Conservation (phyloP, 92 coral and sea anemone genomes). For the Parazoanthus darwini region DNA sequence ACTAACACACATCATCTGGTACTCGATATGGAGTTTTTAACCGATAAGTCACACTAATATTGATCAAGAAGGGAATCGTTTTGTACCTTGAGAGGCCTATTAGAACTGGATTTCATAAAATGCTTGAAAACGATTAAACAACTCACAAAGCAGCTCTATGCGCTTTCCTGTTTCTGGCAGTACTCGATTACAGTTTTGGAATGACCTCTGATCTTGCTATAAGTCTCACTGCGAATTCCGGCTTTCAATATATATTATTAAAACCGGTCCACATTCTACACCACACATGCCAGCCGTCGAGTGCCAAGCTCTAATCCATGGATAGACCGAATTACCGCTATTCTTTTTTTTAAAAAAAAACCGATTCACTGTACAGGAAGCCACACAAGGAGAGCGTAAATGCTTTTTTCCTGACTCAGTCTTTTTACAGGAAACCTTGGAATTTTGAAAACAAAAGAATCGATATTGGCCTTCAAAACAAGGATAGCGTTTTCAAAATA, state of each 20-base stretch:
- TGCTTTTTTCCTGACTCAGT: neutral
- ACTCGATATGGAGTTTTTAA: neutral
- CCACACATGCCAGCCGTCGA: neutral
- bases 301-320: neutral
- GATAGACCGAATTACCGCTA: neutral
- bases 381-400: neutral
- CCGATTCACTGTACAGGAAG: neutral
- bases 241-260: neutral
- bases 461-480: constrained; percentile 22
- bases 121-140: neutral
- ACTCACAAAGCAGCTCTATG: neutral
- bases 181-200: neutral
- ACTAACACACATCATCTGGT: neutral
- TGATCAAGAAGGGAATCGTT: neutral
- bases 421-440: constrained; percentile 9
- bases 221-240: neutral
- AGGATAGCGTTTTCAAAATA: neutral
- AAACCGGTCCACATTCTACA: no score
- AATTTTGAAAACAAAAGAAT: constrained; percentile 14
- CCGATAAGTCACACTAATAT: neutral
- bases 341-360: neutral
- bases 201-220: neutral
- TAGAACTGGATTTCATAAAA: no score
- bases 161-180: neutral
- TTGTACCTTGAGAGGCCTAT: no score